Conservation (phyloP, 2,888 invertebrate species). For the Oscheius onirici region DNA sequence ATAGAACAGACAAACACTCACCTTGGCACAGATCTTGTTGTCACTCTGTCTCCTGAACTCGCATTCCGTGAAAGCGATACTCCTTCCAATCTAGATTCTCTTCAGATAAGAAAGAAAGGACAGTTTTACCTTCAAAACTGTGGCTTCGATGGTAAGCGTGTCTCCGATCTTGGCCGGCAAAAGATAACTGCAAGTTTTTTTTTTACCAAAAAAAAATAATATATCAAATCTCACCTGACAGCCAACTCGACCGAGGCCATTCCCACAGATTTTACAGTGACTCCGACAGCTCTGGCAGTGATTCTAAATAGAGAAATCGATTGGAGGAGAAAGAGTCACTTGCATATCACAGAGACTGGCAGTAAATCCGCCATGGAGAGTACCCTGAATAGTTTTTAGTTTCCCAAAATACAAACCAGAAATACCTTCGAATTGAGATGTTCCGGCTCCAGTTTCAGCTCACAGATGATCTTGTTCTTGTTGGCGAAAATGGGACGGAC, state of each 20-base stretch:
- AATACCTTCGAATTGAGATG: slow-evolving; percentile 67
- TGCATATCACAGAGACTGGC: slow-evolving; percentile 64
- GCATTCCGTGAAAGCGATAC: slow-evolving; percentile 65
- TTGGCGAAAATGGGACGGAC: slow-evolving; percentile 54
- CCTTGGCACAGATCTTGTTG: slow-evolving; percentile 63
- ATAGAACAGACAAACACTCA: background rate
- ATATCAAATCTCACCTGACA: slow-evolving; percentile 51
- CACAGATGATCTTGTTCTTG: slow-evolving; percentile 55
- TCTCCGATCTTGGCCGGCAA: slow-evolving; percentile 67
- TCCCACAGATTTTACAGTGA: slow-evolving; percentile 58
- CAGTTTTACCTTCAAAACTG: slow-evolving; percentile 53
- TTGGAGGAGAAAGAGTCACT: too few relatives aligned
- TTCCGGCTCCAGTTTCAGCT: slow-evolving; percentile 60
- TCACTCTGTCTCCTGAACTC: slow-evolving; percentile 65
- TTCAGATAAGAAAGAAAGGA: too few relatives aligned
- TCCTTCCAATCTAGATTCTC: slow-evolving; percentile 49
- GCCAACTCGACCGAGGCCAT: slow-evolving; percentile 65
- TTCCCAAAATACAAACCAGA: too few relatives aligned
- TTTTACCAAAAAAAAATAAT: too few relatives aligned
- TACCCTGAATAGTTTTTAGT: too few relatives aligned
- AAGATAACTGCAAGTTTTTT: slow-evolving; percentile 59
- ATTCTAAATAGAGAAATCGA: slow-evolving; percentile 29
- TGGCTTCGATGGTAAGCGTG: slow-evolving; percentile 58
- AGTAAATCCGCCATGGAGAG: slow-evolving; percentile 44
- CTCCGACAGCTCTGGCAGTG: slow-evolving; percentile 62